Evolutionary conservation across 1,140 invertebrate species (phyloP).

Genomic region (Teleogryllus occipitalis): DNA sequence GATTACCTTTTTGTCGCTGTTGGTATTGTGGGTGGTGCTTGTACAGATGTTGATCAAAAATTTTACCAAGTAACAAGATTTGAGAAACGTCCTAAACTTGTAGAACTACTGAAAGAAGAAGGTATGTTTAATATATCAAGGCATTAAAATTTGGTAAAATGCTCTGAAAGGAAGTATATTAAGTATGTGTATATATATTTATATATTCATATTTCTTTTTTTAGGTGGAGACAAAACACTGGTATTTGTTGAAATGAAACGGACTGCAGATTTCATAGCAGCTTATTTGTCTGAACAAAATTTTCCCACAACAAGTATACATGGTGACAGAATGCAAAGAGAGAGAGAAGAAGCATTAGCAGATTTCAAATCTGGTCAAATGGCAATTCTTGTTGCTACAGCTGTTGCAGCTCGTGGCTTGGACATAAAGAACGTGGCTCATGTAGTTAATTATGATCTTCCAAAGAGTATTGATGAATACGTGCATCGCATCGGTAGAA

Average conservation of each 20-base stretch:
- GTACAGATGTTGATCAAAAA: slow-evolving; percentile 77
- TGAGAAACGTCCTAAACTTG: slow-evolving; percentile 65
- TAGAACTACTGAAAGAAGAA: slow-evolving; percentile 55
- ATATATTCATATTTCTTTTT: slow-evolving; percentile 21
- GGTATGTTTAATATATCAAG: slow-evolving; percentile 33
- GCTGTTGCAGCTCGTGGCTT: slow-evolving; percentile 86
- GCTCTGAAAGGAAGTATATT: background rate
- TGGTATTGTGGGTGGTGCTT: slow-evolving; percentile 83
- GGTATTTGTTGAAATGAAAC: slow-evolving; percentile 85
- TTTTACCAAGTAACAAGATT: slow-evolving; percentile 65
- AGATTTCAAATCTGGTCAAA: slow-evolving; percentile 68
- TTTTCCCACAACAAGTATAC: slow-evolving; percentile 78
- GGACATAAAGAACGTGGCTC: slow-evolving; percentile 72
- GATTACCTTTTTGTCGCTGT: slow-evolving; percentile 80
- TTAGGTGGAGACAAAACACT: slow-evolving; percentile 51
- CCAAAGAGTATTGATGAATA: slow-evolving; percentile 84
- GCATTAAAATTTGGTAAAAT: background rate
- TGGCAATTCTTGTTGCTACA: slow-evolving; percentile 80
- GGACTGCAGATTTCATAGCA: slow-evolving; percentile 82
- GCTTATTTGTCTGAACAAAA: slow-evolving; percentile 57
- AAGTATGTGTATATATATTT: background rate
- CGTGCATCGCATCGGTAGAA: slow-evolving; percentile 90
- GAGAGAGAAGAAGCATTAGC: slow-evolving; percentile 80
- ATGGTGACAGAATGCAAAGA: slow-evolving; percentile 82
- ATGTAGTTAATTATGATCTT: slow-evolving; percentile 89